Evolutionary conservation across 2,797 vertebrate species (phyloP).

Genomic region (Amniataba percoides): DNA sequence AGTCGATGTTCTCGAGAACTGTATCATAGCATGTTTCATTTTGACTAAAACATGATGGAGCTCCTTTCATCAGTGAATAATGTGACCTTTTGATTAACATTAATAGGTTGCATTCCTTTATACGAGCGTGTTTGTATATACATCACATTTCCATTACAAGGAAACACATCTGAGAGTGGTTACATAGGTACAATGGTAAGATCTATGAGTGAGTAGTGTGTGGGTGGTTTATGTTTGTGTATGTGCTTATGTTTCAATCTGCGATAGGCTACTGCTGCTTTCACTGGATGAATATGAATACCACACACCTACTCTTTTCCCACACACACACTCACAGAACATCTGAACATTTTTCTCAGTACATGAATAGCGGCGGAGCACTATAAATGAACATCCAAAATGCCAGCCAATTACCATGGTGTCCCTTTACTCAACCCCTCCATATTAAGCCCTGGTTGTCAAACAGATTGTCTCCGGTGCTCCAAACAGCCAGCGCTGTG

Average conservation of each 20-base stretch:
- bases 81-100: constrained; percentile 48
- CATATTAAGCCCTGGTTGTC: constrained; percentile 75
- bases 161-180: constrained; percentile 31
- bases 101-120: constrained; percentile 1
- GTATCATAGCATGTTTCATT: neutral
- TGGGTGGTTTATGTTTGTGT: constrained; percentile 70
- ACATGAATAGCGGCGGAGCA: constrained; percentile 52
- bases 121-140: constrained; percentile 29
- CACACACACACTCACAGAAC: constrained; percentile 53
- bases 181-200: constrained; percentile 29
- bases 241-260: constrained; percentile 21
- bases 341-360: constrained; percentile 63
- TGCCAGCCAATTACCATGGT: constrained; percentile 71
- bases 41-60: neutral
- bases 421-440: constrained; percentile 73
- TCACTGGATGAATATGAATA: no score
- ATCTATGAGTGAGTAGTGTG: constrained; percentile 47
- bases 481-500: constrained; percentile 65
- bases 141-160: constrained; percentile 40
- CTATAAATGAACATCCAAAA: constrained; percentile 75
- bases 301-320: no score
- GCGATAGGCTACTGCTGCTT: no score
- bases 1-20: no score
- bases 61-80: constrained; percentile 18
- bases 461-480: constrained; percentile 78